These are phyloP conservation scores for Todus mexicanus DNA, from an alignment of 2,797 vertebrate genomes.

Conservation along the genomic window DNA sequence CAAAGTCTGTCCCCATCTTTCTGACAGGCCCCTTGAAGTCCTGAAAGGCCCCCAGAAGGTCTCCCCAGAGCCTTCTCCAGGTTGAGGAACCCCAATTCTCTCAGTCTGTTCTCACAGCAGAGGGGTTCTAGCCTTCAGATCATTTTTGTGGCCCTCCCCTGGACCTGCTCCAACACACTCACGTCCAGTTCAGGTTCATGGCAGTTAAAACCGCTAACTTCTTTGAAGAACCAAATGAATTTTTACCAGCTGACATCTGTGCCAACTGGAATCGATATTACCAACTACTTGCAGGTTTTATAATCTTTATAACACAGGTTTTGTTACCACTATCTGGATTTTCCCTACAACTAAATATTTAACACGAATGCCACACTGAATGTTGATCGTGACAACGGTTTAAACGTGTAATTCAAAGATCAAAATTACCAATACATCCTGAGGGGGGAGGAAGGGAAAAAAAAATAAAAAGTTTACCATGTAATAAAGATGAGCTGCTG, in stretches of 20 bases:
- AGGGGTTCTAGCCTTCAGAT: background rate
- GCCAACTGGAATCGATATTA: background rate
- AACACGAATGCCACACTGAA: background rate
- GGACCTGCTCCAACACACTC: background rate
- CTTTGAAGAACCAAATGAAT: background rate
- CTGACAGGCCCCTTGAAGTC: background rate
- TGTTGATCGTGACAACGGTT: accelerated
- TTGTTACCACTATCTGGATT: background rate
- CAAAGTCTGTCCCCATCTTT: background rate
- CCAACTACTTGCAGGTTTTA: background rate
- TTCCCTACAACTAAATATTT: background rate
- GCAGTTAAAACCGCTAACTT: background rate
- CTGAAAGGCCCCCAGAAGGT: background rate
- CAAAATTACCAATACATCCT: background rate
- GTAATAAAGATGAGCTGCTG: slow-evolving; percentile 81
- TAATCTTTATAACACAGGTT: background rate
- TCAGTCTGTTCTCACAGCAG: background rate
- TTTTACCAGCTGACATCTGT: background rate
- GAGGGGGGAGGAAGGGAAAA: background rate
- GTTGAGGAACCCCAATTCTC: background rate
- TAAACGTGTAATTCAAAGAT: background rate
- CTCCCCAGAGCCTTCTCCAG: background rate
- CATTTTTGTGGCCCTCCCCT: background rate
- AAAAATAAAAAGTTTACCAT: slow-evolving; percentile 71
- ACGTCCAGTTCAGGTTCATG: background rate